These are phyloP conservation scores for Colletes latitarsis DNA, from an alignment of 1,140 invertebrate species.

Conservation along the genomic window DNA sequence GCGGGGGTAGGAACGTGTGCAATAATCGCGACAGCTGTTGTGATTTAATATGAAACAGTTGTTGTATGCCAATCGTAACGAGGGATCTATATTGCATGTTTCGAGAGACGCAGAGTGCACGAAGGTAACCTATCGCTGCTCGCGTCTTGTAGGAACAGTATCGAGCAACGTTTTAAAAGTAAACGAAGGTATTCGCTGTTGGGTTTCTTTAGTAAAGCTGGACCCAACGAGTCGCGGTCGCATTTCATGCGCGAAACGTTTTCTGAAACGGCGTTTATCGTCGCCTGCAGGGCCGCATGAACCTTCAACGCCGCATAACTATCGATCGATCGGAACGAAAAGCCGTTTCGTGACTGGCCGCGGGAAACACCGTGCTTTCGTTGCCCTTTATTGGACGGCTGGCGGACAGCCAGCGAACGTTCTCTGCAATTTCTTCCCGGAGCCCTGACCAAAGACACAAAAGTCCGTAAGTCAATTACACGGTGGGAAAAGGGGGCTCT, in stretches of 20 bases:
- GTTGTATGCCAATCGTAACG: too few species aligned
- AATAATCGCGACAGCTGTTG: too few species aligned
- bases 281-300: conserved; percentile 14
- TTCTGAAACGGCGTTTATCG: conserved; percentile 17
- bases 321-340: conserved; percentile 53
- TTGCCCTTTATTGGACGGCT: conserved; percentile 45
- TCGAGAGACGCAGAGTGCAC: too few species aligned
- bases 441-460: conserved; percentile 44
- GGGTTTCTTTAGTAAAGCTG: too few species aligned
- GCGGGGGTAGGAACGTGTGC: too few species aligned
- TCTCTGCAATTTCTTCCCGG: conserved; percentile 46
- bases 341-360: conserved; percentile 40
- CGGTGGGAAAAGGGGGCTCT: conserved; percentile 27
- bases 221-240: too few species aligned
- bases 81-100: too few species aligned
- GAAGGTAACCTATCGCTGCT: too few species aligned
- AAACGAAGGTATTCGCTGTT: too few species aligned
- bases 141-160: too few species aligned
- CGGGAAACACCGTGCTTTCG: conserved; percentile 45
- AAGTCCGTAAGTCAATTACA: conserved; percentile 59
- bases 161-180: too few species aligned
- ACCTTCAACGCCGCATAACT: conserved; percentile 34
- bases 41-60: too few species aligned
- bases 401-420: conserved; percentile 56
- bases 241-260: background rate